Evolutionary conservation across 2,888 invertebrate species (phyloP).

Genomic region (Pegoplata infirma): DNA sequence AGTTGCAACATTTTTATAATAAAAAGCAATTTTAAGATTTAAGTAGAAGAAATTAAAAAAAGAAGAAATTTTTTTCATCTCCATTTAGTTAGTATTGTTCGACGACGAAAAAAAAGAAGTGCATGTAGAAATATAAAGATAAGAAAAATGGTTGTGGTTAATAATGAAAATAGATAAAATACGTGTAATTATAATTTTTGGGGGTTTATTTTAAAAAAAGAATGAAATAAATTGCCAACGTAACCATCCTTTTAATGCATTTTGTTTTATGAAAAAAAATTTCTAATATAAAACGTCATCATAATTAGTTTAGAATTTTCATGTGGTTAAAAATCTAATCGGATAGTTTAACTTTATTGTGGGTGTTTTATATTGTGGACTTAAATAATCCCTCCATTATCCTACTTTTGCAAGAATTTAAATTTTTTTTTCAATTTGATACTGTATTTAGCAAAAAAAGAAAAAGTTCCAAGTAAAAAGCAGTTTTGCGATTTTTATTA

Average conservation of each 20-base stretch:
- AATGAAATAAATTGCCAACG: neutral
- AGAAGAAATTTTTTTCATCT: constrained; percentile 49
- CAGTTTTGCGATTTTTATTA: constrained; percentile 35
- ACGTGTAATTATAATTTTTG: constrained; percentile 36
- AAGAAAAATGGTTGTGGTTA: constrained; percentile 56
- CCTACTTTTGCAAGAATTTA: neutral
- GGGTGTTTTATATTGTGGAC: neutral
- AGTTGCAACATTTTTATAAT: constrained; percentile 5
- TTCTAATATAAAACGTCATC: too few species aligned
- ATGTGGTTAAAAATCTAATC: neutral
- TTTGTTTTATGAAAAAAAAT: too few species aligned
- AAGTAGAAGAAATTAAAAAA: constrained; percentile 39
- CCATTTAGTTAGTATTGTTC: constrained; percentile 28
- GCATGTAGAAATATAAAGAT: constrained; percentile 54
- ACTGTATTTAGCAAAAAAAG: constrained; percentile 44
- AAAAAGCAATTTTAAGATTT: constrained; percentile 3
- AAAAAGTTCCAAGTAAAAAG: neutral
- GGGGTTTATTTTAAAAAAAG: neutral
- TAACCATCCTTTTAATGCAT: constrained; percentile 10
- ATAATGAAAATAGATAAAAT: constrained; percentile 43
- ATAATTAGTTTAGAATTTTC: too few species aligned
- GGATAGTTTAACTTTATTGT: neutral
- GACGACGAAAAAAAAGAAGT: constrained; percentile 39
- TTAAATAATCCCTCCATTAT: neutral
- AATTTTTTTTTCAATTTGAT: neutral